These are phyloP conservation scores for Clistopyga incitator DNA, from an alignment of 2,888 invertebrate genomes.

Conservation along the genomic window DNA sequence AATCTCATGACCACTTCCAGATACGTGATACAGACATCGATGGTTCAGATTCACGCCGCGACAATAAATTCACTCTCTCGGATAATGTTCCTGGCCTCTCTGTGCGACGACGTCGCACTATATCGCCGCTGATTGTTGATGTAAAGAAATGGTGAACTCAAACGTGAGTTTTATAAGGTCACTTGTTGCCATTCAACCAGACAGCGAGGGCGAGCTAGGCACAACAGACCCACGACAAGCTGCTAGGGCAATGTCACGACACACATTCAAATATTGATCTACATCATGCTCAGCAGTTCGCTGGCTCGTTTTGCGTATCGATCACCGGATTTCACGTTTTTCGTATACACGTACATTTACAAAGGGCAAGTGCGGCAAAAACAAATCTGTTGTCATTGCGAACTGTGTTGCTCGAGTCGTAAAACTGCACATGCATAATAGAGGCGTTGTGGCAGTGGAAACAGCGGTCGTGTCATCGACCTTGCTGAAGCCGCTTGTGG, in stretches of 20 bases:
- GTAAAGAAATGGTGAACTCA: constrained; percentile 63
- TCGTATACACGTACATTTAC: neutral
- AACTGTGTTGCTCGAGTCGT: neutral
- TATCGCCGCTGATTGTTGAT: constrained; percentile 39
- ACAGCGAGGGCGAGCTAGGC: constrained; percentile 44
- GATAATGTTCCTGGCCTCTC: neutral
- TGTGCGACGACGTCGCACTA: constrained; percentile 35
- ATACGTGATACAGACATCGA: constrained; percentile 22
- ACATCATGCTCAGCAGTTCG: constrained; percentile 55
- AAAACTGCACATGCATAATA: constrained; percentile 2
- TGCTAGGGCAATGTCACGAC: constrained; percentile 72
- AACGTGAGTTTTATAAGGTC: constrained; percentile 68
- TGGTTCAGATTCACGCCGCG: constrained; percentile 5
- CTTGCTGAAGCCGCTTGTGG: neutral
- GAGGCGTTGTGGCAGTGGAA: constrained; percentile 5
- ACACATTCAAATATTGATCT: constrained; percentile 72
- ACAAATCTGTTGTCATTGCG: neutral
- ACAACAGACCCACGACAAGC: constrained; percentile 67
- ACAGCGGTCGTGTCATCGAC: neutral
- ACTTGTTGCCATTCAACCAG: constrained; percentile 71
- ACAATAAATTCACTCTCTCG: neutral
- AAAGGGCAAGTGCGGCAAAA: neutral
- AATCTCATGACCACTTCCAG: neutral
- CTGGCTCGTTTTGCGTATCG: constrained; percentile 28
- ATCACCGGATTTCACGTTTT: constrained; percentile 27